Evolutionary conservation across 37 sponge, comb jelly and placozoan genomes (phyloP).

Genomic region (Eunapius fragilis): DNA sequence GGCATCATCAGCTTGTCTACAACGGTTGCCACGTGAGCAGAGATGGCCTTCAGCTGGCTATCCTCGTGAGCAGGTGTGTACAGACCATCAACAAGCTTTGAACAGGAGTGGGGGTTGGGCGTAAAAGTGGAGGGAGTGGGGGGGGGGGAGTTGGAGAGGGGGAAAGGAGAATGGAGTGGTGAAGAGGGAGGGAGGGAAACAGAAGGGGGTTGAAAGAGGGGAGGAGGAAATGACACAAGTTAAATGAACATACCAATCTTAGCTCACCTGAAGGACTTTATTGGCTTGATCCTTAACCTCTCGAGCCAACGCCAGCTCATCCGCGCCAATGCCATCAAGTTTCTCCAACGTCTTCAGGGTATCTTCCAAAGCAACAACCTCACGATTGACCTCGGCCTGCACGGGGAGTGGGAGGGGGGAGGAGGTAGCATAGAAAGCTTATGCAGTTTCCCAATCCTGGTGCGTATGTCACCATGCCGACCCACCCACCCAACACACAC

Average conservation of each 20-base stretch:
- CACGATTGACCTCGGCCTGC: conserved; percentile 54
- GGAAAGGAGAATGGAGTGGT: too few relatives aligned
- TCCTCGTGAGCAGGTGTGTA: conserved; percentile 70
- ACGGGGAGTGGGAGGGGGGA: background rate
- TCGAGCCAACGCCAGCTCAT: conserved; percentile 16
- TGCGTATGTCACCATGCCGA: background rate
- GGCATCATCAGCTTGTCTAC: conserved; percentile 29
- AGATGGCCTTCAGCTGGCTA: conserved; percentile 61
- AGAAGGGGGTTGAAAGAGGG: too few relatives aligned
- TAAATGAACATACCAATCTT: too few relatives aligned
- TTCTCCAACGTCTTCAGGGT: conserved; percentile 23
- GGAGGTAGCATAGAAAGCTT: background rate
- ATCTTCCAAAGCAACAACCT: conserved; percentile 76
- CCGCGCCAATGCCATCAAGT: conserved; percentile 4
- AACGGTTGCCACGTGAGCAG: conserved; percentile 17
- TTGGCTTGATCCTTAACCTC: conserved; percentile 60
- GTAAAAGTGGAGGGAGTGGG: too few relatives aligned
- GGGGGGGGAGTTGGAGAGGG: too few relatives aligned
- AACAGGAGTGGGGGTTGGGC: background rate
- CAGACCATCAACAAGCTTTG: conserved; percentile 55
- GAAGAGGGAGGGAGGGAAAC: too few relatives aligned
- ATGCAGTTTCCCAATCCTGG: background rate
- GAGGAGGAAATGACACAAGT: too few relatives aligned
- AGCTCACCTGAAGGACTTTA: conserved; percentile 60
- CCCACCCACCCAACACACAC: background rate